Conservation (phyloP, 2,113 vertebrate genomes). For the Eptesicus fuscus region DNA sequence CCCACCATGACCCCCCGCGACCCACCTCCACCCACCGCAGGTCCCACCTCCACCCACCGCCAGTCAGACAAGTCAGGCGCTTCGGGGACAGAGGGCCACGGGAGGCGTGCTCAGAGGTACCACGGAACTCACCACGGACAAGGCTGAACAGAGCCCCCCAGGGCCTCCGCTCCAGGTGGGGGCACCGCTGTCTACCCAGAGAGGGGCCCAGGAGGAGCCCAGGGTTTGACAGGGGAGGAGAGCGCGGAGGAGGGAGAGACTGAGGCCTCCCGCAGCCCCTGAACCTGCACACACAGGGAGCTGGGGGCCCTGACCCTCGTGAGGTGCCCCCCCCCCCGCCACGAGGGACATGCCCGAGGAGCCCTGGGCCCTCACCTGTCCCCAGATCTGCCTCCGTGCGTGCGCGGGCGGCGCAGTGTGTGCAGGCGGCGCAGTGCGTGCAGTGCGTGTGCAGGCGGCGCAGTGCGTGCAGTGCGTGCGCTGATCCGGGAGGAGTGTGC, state of each 20-base stretch:
- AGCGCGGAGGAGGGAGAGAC: neutral
- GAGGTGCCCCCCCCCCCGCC: accelerated
- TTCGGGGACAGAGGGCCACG: neutral
- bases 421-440: no score
- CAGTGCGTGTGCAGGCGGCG: no score
- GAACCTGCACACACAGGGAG: no score
- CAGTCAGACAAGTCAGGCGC: neutral
- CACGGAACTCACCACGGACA: neutral
- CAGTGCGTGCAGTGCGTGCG: no score
- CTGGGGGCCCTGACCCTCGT: no score
- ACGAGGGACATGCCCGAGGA: neutral
- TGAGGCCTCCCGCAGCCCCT: accelerated
- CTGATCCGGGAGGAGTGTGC: no score
- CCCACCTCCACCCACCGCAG: neutral
- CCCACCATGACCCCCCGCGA: no score
- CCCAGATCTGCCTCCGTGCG: accelerated
- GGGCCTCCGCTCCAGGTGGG: accelerated
- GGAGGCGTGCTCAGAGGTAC: accelerated
- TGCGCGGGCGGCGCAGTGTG: accelerated
- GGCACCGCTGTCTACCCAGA: accelerated
- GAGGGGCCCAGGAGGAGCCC: neutral
- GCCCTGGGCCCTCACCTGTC: neutral
- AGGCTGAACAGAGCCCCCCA: neutral
- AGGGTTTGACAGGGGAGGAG: neutral
- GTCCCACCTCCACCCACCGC: neutral